phyloP scores from a whole-genome alignment of 2,797 vertebrate species.

The Lepilemur ruficaudatus region DNA sequence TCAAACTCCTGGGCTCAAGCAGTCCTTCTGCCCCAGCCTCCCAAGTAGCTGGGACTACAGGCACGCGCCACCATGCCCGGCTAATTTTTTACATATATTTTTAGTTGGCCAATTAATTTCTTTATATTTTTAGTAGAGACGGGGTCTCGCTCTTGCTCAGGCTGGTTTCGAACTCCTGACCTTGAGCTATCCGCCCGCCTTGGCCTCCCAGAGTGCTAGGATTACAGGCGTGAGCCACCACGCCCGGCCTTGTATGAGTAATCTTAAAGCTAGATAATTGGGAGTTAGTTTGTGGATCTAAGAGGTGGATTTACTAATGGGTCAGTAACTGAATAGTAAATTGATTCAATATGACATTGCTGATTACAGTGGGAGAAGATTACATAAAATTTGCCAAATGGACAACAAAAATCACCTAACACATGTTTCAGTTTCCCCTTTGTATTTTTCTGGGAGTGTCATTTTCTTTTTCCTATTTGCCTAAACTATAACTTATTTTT shows the following conservation, averaged over 20 bases:
- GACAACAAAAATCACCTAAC: not conserved
- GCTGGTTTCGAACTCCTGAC: too few species aligned
- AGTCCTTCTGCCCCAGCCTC: too few species aligned
- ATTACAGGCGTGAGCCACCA: too few species aligned
- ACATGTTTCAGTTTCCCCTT: constrained; percentile 11
- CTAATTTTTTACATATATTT: too few species aligned
- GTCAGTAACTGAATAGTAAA: not conserved
- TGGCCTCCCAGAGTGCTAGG: too few species aligned
- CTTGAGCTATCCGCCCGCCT: too few species aligned
- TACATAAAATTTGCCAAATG: not conserved
- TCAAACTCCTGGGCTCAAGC: too few species aligned
- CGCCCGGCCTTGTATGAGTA: not conserved
- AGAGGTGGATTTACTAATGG: not conserved
- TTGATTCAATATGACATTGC: not conserved
- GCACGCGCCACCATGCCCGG: too few species aligned
- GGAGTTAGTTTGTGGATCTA: not conserved
- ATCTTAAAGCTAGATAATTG: not conserved
- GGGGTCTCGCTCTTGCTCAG: too few species aligned
- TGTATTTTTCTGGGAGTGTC: not conserved
- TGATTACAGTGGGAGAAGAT: not conserved
- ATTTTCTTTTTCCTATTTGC: not conserved
- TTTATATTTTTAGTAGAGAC: too few species aligned
- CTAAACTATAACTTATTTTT: not conserved
- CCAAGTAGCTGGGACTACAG: too few species aligned
- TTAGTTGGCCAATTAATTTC: too few species aligned